Conservation (phyloP, 2,113 vertebrate species). For the Otolemur garnettii region DNA sequence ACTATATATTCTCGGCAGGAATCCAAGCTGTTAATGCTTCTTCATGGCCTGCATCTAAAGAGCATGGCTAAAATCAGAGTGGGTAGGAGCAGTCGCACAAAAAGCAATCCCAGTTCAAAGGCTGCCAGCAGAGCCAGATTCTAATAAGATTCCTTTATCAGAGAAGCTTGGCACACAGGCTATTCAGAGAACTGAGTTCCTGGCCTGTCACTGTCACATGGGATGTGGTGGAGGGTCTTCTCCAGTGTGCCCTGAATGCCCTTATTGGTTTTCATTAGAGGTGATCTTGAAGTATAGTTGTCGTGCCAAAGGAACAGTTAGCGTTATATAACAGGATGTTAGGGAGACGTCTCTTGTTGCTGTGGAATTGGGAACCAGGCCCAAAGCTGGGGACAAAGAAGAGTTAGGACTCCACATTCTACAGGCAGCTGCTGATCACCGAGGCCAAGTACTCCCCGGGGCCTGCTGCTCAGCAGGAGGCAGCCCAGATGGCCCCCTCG, state of each 20-base stretch:
- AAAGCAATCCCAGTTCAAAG: neutral
- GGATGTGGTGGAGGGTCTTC: neutral
- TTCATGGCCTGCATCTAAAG: neutral
- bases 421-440: neutral
- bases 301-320: neutral
- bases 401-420: neutral
- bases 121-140: neutral
- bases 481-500: neutral
- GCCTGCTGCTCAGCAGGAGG: neutral
- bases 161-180: neutral
- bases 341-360: neutral
- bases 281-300: neutral
- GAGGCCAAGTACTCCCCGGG: neutral
- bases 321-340: neutral
- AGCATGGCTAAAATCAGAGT: neutral
- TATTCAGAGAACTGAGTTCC: neutral
- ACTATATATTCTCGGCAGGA: neutral
- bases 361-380: neutral
- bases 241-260: neutral
- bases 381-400: conserved; percentile 18
- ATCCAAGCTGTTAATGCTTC: neutral
- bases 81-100: neutral
- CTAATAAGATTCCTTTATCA: neutral
- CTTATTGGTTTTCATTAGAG: conserved; percentile 24
- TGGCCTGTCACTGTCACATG: neutral